Conservation (phyloP, 2,888 invertebrate genomes). For the Agrilus cyanescens region DNA sequence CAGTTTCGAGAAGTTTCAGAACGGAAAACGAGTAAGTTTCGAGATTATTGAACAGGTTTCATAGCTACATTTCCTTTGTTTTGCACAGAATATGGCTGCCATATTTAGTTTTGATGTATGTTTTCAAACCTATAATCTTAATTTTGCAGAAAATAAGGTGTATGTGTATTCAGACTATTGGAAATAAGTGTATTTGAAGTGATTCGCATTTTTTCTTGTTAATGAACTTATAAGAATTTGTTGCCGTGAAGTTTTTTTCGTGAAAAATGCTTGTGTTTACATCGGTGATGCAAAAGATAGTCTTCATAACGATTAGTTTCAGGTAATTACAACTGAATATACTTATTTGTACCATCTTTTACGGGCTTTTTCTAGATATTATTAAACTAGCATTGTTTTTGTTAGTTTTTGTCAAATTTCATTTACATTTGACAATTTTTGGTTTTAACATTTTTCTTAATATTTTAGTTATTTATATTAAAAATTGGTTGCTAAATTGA, state of each 20-base stretch:
- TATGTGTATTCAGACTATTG: constrained; percentile 30
- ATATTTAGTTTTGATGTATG: constrained; percentile 74
- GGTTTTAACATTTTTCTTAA: too few relatives aligned
- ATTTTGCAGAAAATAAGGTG: constrained; percentile 29
- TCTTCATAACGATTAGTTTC: constrained; percentile 50
- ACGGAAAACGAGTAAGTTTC: constrained; percentile 34
- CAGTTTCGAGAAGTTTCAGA: constrained; percentile 10
- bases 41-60: constrained; percentile 35
- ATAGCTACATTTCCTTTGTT: constrained; percentile 51
- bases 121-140: constrained; percentile 48
- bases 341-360: too few relatives aligned
- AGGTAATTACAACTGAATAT: constrained; percentile 31
- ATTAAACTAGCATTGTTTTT: too few relatives aligned
- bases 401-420: too few relatives aligned
- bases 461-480: too few relatives aligned
- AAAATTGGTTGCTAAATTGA: too few relatives aligned
- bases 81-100: constrained; percentile 76
- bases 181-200: constrained; percentile 31
- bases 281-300: constrained; percentile 55
- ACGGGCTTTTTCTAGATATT: too few relatives aligned
- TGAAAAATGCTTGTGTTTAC: constrained; percentile 62
- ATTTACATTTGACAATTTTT: too few relatives aligned
- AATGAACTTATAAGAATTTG: constrained; percentile 30
- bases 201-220: constrained; percentile 35
- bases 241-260: constrained; percentile 32